phyloP scores from a whole-genome alignment of 2,888 invertebrate genomes.

The Leucozona laternaria region DNA sequence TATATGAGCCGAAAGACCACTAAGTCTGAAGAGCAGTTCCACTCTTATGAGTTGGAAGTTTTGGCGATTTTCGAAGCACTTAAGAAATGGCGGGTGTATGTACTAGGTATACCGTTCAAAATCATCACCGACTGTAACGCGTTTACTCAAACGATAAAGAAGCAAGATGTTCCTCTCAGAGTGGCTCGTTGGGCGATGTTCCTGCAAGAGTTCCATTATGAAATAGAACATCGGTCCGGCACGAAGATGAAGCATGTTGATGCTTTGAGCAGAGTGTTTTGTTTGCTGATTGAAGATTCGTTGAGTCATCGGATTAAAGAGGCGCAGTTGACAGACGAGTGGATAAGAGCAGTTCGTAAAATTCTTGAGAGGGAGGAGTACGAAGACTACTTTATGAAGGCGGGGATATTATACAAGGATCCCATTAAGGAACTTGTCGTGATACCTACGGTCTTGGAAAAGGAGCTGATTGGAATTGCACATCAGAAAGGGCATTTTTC shows the following conservation, averaged over 20 bases:
- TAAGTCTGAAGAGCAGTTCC: too few species aligned
- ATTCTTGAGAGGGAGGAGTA: background rate
- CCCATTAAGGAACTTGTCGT: background rate
- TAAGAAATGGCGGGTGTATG: background rate
- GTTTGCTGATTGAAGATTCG: background rate
- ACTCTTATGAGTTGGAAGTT: background rate
- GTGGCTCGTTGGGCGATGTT: background rate
- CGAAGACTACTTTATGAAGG: background rate
- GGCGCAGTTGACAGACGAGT: background rate
- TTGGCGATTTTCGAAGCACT: background rate
- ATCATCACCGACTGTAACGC: background rate
- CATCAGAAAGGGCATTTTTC: background rate
- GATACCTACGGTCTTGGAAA: background rate
- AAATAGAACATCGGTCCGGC: background rate
- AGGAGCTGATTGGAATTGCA: background rate
- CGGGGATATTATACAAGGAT: background rate
- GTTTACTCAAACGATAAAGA: background rate
- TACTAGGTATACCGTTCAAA: background rate
- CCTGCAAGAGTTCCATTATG: background rate
- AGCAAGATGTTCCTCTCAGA: background rate
- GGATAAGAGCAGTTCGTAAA: background rate
- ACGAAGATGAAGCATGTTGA: background rate
- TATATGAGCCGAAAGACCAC: too few species aligned
- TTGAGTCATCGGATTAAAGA: background rate
- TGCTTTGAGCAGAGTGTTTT: background rate